These are phyloP conservation scores for Cochlearius cochlearius DNA, from an alignment of 2,113 vertebrate genomes.

Conservation along the genomic window DNA sequence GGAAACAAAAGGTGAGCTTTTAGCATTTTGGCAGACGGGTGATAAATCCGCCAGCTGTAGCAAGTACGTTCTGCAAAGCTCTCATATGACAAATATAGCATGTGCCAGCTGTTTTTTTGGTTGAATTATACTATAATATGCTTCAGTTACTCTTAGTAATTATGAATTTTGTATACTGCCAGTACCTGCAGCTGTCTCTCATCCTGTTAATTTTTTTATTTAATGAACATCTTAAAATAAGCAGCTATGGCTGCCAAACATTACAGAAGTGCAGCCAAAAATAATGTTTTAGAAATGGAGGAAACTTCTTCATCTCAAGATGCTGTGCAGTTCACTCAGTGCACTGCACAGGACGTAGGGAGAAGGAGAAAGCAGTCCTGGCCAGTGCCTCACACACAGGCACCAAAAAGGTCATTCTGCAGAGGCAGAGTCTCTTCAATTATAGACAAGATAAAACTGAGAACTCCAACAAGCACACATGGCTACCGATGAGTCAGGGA, in stretches of 20 bases:
- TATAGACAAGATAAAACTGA: background rate
- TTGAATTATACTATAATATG: slow-evolving; percentile 75
- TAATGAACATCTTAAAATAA: slow-evolving; percentile 68
- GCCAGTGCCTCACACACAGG: background rate
- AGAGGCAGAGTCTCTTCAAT: background rate
- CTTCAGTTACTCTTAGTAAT: slow-evolving; percentile 79
- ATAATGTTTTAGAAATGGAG: slow-evolving; percentile 43
- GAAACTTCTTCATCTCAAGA: slow-evolving; percentile 25
- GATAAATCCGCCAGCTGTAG: slow-evolving; percentile 68
- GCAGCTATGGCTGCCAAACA: slow-evolving; percentile 65
- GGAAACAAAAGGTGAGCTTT: slow-evolving; percentile 69
- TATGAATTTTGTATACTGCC: slow-evolving; percentile 73
- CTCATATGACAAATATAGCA: slow-evolving; percentile 67
- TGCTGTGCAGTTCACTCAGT: background rate
- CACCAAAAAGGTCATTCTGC: background rate
- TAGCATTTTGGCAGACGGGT: slow-evolving; percentile 36
- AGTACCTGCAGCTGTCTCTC: slow-evolving; percentile 80
- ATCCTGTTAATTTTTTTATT: slow-evolving; percentile 64
- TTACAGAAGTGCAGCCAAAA: slow-evolving; percentile 65
- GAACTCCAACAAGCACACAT: background rate
- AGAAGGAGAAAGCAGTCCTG: background rate
- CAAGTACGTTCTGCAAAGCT: slow-evolving; percentile 51
- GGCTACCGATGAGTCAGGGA: background rate
- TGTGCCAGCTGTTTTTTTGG: slow-evolving; percentile 74
- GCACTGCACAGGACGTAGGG: background rate